Evolutionary conservation across 2,113 vertebrate genomes (phyloP).

Genomic region (Thymallus thymallus): DNA sequence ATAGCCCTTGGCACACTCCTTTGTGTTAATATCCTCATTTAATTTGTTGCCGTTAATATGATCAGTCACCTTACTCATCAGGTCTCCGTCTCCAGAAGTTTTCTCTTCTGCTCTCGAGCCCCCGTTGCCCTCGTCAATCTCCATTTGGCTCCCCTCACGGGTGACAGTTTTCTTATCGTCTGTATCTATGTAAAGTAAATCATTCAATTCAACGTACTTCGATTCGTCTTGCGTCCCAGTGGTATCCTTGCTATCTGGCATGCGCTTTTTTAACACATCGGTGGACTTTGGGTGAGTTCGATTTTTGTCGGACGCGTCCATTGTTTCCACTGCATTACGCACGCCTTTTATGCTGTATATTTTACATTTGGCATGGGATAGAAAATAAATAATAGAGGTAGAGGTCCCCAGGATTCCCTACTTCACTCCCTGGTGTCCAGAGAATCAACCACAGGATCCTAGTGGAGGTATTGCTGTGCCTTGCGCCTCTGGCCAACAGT

Average conservation of each 20-base stretch:
- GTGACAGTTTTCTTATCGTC: slow-evolving; percentile 22
- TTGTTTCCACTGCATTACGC: slow-evolving; percentile 37
- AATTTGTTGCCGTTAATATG: neutral
- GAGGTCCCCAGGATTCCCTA: slow-evolving; percentile 44
- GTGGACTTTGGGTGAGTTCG: slow-evolving; percentile 28
- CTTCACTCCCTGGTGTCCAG: slow-evolving; percentile 44
- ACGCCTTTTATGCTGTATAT: slow-evolving; percentile 1
- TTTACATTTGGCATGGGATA: slow-evolving; percentile 28
- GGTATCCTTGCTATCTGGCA: slow-evolving; percentile 11
- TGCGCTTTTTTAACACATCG: slow-evolving; percentile 30
- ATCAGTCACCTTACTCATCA: neutral
- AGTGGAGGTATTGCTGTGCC: slow-evolving; percentile 15
- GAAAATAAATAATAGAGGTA: slow-evolving; percentile 39
- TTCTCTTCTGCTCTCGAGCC: slow-evolving; percentile 10
- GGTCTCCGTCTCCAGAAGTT: slow-evolving; percentile 2
- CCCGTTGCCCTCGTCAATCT: slow-evolving; percentile 17
- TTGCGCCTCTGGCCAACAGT: slow-evolving; percentile 40
- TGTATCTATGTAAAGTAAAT: slow-evolving; percentile 24
- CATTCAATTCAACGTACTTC: slow-evolving; percentile 65
- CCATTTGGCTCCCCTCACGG: slow-evolving; percentile 35
- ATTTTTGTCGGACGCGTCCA: slow-evolving; percentile 51
- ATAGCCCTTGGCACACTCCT: slow-evolving; percentile 5
- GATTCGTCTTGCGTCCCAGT: slow-evolving; percentile 42
- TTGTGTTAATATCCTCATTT: neutral
- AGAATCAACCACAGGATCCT: slow-evolving; percentile 27